These are phyloP conservation scores for Phthorimaea operculella DNA, from an alignment of 1,140 invertebrate genomes.

Conservation along the genomic window DNA sequence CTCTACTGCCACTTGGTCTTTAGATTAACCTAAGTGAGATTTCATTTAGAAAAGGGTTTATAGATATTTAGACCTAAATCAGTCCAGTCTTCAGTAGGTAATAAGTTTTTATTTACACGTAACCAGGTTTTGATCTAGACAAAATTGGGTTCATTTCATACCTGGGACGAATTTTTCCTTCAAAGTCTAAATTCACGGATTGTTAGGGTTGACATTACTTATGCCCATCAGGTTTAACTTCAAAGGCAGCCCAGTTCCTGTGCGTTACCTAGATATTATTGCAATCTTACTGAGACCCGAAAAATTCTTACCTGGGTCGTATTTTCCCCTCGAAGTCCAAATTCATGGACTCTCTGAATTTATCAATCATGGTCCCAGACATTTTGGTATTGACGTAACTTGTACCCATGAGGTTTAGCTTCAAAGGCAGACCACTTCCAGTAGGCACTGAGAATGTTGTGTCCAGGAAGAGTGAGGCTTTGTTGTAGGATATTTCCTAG, in stretches of 20 bases:
- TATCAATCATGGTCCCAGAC: constrained; percentile 70
- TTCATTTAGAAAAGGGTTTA: no score
- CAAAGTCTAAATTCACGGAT: no score
- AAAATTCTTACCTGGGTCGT: constrained; percentile 72
- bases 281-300: no score
- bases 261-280: no score
- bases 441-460: constrained; percentile 86
- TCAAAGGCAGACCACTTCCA: constrained; percentile 85
- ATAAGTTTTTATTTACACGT: no score
- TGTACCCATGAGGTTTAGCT: constrained; percentile 85
- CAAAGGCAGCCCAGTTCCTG: no score
- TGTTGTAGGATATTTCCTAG: constrained; percentile 81
- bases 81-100: no score
- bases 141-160: constrained; percentile 43
- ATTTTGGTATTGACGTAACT: constrained; percentile 85
- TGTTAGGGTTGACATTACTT: constrained; percentile 82
- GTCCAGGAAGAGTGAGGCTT: constrained; percentile 85
- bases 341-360: constrained; percentile 58
- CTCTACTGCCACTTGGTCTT: no score
- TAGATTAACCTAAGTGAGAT: no score
- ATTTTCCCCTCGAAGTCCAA: constrained; percentile 82
- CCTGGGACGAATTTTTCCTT: constrained; percentile 80
- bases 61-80: no score
- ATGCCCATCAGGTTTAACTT: no score
- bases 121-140: no score